Conservation (phyloP, 2,888 invertebrate species). For the Tuta absoluta region DNA sequence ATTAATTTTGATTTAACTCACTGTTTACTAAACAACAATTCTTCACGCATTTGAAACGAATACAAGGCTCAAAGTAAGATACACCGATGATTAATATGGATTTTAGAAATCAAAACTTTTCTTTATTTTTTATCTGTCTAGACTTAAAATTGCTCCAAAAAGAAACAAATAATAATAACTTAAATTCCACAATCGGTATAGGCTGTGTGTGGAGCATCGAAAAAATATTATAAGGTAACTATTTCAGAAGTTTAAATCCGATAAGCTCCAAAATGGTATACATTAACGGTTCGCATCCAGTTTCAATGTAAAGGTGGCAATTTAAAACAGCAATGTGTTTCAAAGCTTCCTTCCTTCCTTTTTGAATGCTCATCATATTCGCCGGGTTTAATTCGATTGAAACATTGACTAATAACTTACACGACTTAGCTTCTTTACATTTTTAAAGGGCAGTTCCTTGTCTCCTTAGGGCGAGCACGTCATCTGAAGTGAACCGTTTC, state of each 20-base stretch:
- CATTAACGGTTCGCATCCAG: background rate
- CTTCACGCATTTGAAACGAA: background rate
- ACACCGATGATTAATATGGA: conserved; percentile 24
- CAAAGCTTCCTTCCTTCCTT: background rate
- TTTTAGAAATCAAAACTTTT: conserved; percentile 26
- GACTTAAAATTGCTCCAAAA: conserved; percentile 74
- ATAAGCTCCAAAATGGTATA: background rate
- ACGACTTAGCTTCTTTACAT: background rate
- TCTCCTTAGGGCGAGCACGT: too few species aligned
- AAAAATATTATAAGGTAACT: conserved; percentile 68
- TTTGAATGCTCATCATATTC: conserved; percentile 2
- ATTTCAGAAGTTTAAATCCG: background rate
- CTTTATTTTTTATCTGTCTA: conserved; percentile 63
- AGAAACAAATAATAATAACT: conserved; percentile 75
- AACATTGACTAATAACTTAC: background rate
- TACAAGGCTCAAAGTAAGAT: background rate
- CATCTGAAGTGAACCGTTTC: too few species aligned
- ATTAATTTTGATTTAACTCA: too few species aligned
- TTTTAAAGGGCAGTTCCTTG: too few species aligned
- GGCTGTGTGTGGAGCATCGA: conserved; percentile 71
- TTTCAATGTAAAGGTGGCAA: background rate
- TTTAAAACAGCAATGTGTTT: background rate
- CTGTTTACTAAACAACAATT: too few species aligned
- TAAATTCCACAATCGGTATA: conserved; percentile 76
- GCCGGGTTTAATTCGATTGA: conserved; percentile 50